These are phyloP conservation scores for Physella acuta DNA, from an alignment of 1,140 invertebrate genomes.

Conservation along the genomic window DNA sequence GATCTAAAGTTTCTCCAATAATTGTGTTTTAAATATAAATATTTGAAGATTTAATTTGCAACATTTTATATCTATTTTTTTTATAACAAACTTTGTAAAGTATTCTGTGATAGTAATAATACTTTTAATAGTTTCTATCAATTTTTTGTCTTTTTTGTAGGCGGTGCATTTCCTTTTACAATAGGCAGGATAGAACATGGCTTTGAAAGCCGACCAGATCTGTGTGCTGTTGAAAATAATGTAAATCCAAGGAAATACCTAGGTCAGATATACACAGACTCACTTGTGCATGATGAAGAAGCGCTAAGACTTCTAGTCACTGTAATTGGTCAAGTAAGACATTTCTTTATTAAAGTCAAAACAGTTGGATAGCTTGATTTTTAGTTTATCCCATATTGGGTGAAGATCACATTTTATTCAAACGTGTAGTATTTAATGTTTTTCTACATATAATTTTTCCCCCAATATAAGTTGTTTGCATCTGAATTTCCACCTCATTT, in stretches of 20 bases:
- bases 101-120: too few species aligned
- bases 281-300: slow-evolving; percentile 64
- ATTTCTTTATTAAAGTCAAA: too few species aligned
- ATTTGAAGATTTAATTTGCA: too few species aligned
- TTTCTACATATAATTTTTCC: background rate
- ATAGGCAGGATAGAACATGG: slow-evolving; percentile 65
- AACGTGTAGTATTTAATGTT: background rate
- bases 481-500: background rate
- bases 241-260: slow-evolving; percentile 61
- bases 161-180: slow-evolving; percentile 67
- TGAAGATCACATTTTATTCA: background rate
- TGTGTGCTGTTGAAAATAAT: slow-evolving; percentile 64
- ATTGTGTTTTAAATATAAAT: too few species aligned
- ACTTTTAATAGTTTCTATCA: background rate
- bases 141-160: slow-evolving; percentile 31
- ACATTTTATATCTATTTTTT: too few species aligned
- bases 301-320: slow-evolving; percentile 63
- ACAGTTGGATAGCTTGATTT: background rate
- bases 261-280: slow-evolving; percentile 65
- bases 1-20: too few species aligned
- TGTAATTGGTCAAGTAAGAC: slow-evolving; percentile 63
- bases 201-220: slow-evolving; percentile 65
- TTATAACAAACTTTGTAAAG: too few species aligned
- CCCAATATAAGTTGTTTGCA: too few species aligned
- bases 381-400: background rate